phyloP scores from a whole-genome alignment of 2,797 vertebrate genomes.

The Coluber constrictor region DNA sequence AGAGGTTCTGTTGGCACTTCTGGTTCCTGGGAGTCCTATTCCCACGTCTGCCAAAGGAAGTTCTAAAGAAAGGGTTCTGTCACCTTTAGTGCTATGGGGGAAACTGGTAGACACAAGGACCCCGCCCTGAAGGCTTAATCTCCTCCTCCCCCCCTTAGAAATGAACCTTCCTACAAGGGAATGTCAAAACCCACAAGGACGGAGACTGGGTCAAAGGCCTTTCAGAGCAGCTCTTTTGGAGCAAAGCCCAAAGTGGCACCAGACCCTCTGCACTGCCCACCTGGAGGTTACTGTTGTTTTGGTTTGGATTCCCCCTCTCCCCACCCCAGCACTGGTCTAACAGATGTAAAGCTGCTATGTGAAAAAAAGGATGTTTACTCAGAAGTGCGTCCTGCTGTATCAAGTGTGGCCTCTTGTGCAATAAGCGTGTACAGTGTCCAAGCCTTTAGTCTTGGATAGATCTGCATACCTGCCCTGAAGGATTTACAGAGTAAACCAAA shows the following conservation, averaged over 20 bases:
- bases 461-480: neutral
- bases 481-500: neutral
- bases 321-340: neutral
- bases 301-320: neutral
- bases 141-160: neutral
- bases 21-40: neutral
- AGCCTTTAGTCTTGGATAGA: neutral
- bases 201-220: neutral
- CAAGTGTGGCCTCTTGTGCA: too few species aligned
- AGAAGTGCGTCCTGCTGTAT: neutral
- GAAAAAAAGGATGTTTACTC: neutral
- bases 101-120: neutral
- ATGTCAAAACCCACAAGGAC: too few species aligned
- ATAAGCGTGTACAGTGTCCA: neutral
- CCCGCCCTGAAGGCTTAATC: neutral
- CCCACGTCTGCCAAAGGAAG: neutral
- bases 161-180: neutral
- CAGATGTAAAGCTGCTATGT: neutral
- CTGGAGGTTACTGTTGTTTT: neutral
- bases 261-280: neutral
- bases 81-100: neutral
- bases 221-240: neutral
- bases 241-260: neutral
- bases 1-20: neutral
- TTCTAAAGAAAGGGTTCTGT: neutral